Evolutionary conservation across 2,797 vertebrate genomes (phyloP), one percentile per base, ranked within the genome.

Genomic region (Distichodus sexfasciatus): DNA sequence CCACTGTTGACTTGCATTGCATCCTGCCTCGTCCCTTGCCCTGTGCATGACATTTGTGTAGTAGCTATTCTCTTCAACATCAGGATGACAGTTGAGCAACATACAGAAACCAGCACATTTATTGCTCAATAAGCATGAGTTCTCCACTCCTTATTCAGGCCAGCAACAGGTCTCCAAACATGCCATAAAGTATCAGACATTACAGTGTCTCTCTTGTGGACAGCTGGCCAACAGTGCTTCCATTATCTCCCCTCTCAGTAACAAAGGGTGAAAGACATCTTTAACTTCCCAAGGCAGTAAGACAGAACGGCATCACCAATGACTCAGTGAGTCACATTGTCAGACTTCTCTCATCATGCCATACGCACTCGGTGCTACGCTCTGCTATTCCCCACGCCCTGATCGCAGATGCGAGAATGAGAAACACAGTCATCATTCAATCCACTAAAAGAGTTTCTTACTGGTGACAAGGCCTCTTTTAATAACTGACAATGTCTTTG

Each of bases 391-490:
- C 11, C 35, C 47, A 33, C 33, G 26, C 46, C 44, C 31, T 14
- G 46, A 12, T 43, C 48, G 40, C 46, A 60, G 46, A 61, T 31
- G 17, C 41, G 23, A 55, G 19, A 23, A 12, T 33, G 48, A 7
- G 0, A 5, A 29, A 63, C 50, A 71, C 31, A 44, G 46, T 28
- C 3, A 35, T 59, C 70, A 66, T 66, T 72, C 62, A 66, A 19
- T 6, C 40, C 41, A 31, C n/a, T 9, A n/a, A n/a, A n/a, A n/a
- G n/a, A n/a, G n/a, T n/a, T n/a, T n/a, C n/a, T n/a, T n/a, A n/a
- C n/a, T n/a, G n/a, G n/a, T n/a, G 53, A 66, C 63, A 66, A 60
- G 28, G 63, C 36, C 54, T 40, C 70, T 66, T 53, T 66, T 19
- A 53, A 36, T 66, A 35, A 60, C 60, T 57, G 59, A 59, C 44